phyloP scores from a whole-genome alignment of 2,888 invertebrate genomes.

The Beris morrisii region DNA sequence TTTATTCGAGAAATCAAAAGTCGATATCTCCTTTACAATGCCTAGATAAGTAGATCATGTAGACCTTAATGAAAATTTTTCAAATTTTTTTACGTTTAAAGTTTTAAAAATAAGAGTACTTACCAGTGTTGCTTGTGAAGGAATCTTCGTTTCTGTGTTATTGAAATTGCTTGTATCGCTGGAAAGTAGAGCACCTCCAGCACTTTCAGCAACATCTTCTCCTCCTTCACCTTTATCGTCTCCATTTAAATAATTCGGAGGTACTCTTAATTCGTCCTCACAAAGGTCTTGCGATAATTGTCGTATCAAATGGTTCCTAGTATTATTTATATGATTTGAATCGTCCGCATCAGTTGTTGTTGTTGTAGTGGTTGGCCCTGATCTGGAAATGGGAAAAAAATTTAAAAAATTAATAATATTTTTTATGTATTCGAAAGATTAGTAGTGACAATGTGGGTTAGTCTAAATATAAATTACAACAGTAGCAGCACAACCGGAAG shows the following conservation, averaged over 20 bases:
- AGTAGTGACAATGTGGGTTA: too few relatives aligned
- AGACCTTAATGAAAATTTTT: too few relatives aligned
- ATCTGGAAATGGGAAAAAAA: conserved; percentile 6
- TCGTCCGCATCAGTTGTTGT: background rate
- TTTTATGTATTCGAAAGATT: too few relatives aligned
- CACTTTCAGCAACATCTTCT: conserved; percentile 44
- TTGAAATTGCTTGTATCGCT: conserved; percentile 5
- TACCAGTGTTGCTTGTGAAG: conserved; percentile 74
- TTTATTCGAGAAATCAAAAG: too few relatives aligned
- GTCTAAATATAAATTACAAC: too few relatives aligned
- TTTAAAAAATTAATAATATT: background rate
- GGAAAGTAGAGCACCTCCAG: conserved; percentile 35
- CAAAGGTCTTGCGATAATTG: conserved; percentile 20
- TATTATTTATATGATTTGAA: background rate
- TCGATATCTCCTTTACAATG: too few relatives aligned
- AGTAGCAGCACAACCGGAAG: too few relatives aligned
- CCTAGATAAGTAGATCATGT: too few relatives aligned
- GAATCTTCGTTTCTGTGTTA: conserved; percentile 41
- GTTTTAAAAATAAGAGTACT: conserved; percentile 49
- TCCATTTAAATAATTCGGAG: conserved; percentile 25
- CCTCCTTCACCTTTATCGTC: conserved; percentile 40
- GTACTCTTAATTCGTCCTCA: conserved; percentile 12
- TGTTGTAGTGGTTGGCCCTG: conserved; percentile 15
- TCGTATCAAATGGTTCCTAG: conserved; percentile 14
- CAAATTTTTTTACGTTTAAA: too few relatives aligned